A percentile compares a stretch with the other conserved stretches of the same genome.
These are phyloP conservation scores for Chesias legatella DNA, from an alignment of 2,888 invertebrate species.

Conservation along the genomic window DNA sequence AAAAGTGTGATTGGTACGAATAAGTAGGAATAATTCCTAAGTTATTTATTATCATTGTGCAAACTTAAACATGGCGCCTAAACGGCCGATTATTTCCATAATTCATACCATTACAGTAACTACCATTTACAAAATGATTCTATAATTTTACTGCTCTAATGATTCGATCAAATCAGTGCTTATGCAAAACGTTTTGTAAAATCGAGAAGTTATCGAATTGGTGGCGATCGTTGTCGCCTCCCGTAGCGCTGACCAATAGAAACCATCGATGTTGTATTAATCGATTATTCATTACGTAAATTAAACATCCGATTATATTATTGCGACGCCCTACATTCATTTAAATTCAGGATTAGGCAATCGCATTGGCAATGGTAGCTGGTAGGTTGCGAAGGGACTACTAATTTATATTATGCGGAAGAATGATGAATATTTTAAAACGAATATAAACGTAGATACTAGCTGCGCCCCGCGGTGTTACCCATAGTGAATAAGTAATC, in stretches of 20 bases:
- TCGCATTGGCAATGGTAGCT: constrained; percentile 19
- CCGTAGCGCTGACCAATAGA: constrained; percentile 45
- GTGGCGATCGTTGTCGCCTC: constrained; percentile 30
- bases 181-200: constrained; percentile 17
- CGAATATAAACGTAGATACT: no score
- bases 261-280: constrained; percentile 52
- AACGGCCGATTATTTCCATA: constrained; percentile 1
- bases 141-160: neutral
- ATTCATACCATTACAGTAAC: neutral
- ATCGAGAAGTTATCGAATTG: constrained; percentile 24
- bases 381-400: neutral
- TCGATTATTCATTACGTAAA: constrained; percentile 53
- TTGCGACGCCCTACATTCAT: constrained; percentile 44
- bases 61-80: neutral
- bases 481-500: no score
- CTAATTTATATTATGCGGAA: no score
- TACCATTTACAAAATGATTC: neutral
- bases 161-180: constrained; percentile 5
- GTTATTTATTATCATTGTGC: no score
- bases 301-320: constrained; percentile 46
- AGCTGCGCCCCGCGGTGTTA: no score
- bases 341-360: constrained; percentile 42
- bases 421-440: no score
- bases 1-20: no score
- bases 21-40: no score